Conservation (phyloP, 1,140 invertebrate species). For the Drosophila leontia region DNA sequence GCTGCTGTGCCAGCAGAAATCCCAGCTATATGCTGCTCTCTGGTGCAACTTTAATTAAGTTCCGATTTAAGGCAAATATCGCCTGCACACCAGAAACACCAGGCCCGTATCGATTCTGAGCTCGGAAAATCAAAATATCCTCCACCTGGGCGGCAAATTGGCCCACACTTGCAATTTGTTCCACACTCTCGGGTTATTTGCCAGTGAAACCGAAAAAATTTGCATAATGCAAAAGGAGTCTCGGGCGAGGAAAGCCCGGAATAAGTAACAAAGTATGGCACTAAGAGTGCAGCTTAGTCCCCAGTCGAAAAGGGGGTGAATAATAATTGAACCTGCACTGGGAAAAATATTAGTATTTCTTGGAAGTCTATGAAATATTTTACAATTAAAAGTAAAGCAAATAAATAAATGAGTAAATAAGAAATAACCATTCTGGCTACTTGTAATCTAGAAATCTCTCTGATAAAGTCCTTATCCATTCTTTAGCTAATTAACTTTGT, state of each 20-base stretch:
- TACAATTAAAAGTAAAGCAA: neutral
- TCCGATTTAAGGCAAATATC: constrained; percentile 46
- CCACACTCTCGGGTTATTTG: constrained; percentile 11
- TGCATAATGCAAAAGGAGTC: constrained; percentile 36
- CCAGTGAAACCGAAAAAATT: constrained; percentile 6
- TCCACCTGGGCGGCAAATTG: constrained; percentile 14
- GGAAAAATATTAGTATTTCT: neutral
- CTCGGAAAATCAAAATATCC: constrained; percentile 20
- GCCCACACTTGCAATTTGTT: constrained; percentile 2
- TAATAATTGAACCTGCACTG: constrained; percentile 10
- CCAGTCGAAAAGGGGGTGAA: neutral
- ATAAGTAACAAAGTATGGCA: constrained; percentile 11
- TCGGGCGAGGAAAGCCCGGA: neutral
- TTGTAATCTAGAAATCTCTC: too few species aligned
- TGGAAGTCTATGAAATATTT: neutral
- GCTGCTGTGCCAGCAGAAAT: constrained; percentile 20
- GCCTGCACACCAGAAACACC: neutral
- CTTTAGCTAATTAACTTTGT: neutral
- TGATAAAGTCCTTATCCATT: neutral
- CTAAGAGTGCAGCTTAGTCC: constrained; percentile 8
- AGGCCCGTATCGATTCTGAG: constrained; percentile 13
- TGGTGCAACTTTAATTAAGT: constrained; percentile 73
- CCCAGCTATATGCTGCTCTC: neutral
- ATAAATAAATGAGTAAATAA: neutral
- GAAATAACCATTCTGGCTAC: too few species aligned